These are phyloP conservation scores for Halocynthia aurantium DNA, from an alignment of 23 tunicate species.

Conservation along the genomic window DNA sequence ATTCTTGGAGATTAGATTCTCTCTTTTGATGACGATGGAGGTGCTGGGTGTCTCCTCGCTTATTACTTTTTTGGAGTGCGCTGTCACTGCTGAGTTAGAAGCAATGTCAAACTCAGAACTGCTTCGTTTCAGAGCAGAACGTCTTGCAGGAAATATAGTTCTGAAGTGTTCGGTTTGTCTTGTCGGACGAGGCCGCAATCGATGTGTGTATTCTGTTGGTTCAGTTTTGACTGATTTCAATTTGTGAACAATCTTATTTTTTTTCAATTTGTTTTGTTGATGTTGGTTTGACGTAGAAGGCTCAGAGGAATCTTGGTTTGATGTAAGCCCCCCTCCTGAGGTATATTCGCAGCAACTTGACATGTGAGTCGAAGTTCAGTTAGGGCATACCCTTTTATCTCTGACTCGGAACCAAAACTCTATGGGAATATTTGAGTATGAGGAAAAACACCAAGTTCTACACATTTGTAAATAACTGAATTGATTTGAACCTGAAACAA, in stretches of 20 bases:
- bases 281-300: conserved; percentile 3
- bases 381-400: too few relatives aligned
- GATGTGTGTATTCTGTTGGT: conserved; percentile 18
- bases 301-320: conserved; percentile 10
- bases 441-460: too few relatives aligned
- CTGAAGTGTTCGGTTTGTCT: conserved; percentile 69
- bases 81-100: background rate
- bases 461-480: too few relatives aligned
- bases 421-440: too few relatives aligned
- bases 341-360: conserved; percentile 49
- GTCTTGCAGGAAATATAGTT: background rate
- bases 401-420: too few relatives aligned
- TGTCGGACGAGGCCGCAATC: conserved; percentile 77
- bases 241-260: conserved; percentile 1
- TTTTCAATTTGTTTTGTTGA: background rate
- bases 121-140: background rate
- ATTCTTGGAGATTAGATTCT: background rate
- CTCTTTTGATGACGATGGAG: background rate
- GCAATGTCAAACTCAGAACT: background rate
- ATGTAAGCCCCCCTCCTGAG: conserved; percentile 52
- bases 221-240: background rate
- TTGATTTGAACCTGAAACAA: too few relatives aligned
- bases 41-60: background rate
- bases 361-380: conserved; percentile 53
- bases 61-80: background rate